These are phyloP conservation scores for Scaptomyza polygonia DNA, from an alignment of 2,888 invertebrate species.

Conservation along the genomic window DNA sequence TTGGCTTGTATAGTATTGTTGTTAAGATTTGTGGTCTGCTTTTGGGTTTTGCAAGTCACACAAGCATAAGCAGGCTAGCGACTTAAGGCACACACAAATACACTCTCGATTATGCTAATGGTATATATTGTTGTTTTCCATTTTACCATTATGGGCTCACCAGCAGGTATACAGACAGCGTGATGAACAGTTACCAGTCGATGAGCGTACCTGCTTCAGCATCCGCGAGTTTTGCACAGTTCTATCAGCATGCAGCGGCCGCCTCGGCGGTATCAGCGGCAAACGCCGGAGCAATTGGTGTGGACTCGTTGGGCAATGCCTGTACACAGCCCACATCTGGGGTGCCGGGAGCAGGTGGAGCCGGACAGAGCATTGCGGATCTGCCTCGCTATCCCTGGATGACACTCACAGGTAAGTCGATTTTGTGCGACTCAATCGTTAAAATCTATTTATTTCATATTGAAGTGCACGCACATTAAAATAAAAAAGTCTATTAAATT, in stretches of 20 bases:
- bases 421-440: not conserved
- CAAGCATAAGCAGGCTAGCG: conserved; percentile 48
- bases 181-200: conserved; percentile 85
- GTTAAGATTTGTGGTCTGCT: not conserved
- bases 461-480: conserved; percentile 33
- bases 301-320: conserved; percentile 92
- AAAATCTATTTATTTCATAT: conserved; percentile 35
- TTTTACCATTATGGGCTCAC: conserved; percentile 35
- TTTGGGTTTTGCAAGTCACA: not conserved
- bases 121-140: conserved; percentile 17
- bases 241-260: conserved; percentile 93
- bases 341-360: conserved; percentile 85
- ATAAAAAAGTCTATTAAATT: conserved; percentile 51
- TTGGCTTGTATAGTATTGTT: conserved; percentile 5
- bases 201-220: conserved; percentile 85
- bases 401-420: conserved; percentile 94
- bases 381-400: conserved; percentile 98
- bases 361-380: conserved; percentile 95
- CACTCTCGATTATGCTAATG: conserved; percentile 44
- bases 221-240: conserved; percentile 88
- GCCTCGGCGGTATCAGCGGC: conserved; percentile 89
- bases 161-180: conserved; percentile 84
- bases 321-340: conserved; percentile 90
- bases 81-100: conserved; percentile 15
- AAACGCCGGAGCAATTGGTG: conserved; percentile 89